Conservation (phyloP, 2,888 invertebrate genomes). For the Drosophila fungiperda region DNA sequence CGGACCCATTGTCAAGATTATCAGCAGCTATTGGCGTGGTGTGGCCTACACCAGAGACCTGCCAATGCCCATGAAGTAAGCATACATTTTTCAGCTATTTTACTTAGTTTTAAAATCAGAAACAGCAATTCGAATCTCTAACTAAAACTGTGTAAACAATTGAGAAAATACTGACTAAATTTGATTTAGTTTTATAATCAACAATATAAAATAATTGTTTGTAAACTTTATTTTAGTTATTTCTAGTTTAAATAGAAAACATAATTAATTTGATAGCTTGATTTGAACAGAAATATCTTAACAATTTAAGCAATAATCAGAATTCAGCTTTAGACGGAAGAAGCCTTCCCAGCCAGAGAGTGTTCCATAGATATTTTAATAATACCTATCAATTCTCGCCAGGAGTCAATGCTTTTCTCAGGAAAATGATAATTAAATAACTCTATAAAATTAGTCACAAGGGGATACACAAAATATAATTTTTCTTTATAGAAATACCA, state of each 20-base stretch:
- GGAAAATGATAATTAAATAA: background rate
- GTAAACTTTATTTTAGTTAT: background rate
- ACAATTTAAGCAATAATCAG: background rate
- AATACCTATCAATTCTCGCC: background rate
- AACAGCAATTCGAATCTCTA: background rate
- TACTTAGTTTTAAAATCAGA: background rate
- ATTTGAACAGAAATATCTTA: background rate
- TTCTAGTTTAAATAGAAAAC: background rate
- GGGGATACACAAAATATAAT: background rate
- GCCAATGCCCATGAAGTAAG: conserved; percentile 83
- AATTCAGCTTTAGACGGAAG: background rate
- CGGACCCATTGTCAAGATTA: conserved; percentile 72
- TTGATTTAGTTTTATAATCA: background rate
- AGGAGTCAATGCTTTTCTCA: background rate
- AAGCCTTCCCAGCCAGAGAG: background rate
- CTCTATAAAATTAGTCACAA: background rate
- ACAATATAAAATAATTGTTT: background rate
- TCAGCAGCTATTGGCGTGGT: conserved; percentile 50
- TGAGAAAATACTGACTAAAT: background rate
- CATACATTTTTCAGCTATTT: background rate
- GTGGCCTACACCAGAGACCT: conserved; percentile 59
- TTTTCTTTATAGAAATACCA: background rate
- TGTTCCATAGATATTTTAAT: background rate
- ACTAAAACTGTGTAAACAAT: background rate
- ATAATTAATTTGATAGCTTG: background rate